Evolutionary conservation across 1,140 invertebrate genomes (phyloP).

Genomic region (Cephus cinctus): DNA sequence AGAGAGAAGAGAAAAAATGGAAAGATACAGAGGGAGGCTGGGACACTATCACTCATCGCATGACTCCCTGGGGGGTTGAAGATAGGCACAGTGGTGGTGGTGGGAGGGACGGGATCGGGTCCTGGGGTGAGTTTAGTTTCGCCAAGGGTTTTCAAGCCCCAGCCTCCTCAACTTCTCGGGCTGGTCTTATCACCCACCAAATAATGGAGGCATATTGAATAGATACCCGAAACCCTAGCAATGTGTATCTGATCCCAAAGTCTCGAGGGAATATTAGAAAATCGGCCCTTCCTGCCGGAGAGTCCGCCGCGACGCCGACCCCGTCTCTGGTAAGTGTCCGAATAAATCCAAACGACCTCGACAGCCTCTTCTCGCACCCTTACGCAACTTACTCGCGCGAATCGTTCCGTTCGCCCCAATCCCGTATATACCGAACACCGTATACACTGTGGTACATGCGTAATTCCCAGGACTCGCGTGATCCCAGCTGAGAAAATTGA

Average conservation of each 20-base stretch:
- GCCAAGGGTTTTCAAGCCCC: not conserved
- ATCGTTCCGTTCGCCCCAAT: too few species aligned
- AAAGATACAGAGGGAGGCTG: slow-evolving; percentile 2
- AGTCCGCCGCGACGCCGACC: slow-evolving; percentile 16
- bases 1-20: slow-evolving; percentile 16
- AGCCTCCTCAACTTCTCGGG: not conserved
- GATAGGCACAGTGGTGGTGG: slow-evolving; percentile 14
- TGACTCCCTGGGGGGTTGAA: slow-evolving; percentile 19
- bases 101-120: slow-evolving; percentile 4
- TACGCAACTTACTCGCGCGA: too few species aligned
- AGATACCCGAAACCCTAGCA: slow-evolving; percentile 38
- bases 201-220: slow-evolving; percentile 46
- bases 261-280: slow-evolving; percentile 40
- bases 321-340: slow-evolving; percentile 14
- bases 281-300: slow-evolving; percentile 16
- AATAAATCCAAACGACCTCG: slow-evolving; percentile 35
- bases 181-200: slow-evolving; percentile 41
- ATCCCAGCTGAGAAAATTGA: too few species aligned
- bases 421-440: too few species aligned
- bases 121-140: not conserved
- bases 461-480: too few species aligned
- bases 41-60: slow-evolving; percentile 32
- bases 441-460: too few species aligned
- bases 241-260: slow-evolving; percentile 35
- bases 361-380: too few species aligned